Percentiles rank a stretch among this genome's conserved stretches.
Conservation (phyloP, 2,797 vertebrate species). For the Notoglanidium macrostoma region DNA sequence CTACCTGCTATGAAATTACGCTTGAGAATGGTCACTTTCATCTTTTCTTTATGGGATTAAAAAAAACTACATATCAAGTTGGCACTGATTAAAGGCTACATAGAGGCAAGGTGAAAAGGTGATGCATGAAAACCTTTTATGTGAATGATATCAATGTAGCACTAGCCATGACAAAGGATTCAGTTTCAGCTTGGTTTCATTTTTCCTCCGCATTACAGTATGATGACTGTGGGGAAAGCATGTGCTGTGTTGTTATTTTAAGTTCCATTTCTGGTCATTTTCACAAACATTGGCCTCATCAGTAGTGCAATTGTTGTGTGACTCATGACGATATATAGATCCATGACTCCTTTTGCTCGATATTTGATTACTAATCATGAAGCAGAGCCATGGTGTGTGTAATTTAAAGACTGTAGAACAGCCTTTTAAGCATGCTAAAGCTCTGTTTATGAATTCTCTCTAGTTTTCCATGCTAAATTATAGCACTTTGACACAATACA, state of each 20-base stretch:
- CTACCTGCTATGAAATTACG: constrained; percentile 19
- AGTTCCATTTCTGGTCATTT: constrained; percentile 37
- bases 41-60: not conserved
- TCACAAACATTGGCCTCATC: constrained; percentile 37
- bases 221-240: not conserved
- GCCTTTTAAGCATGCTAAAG: not conserved
- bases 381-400: constrained; percentile 20
- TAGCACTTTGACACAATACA: not conserved
- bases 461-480: not conserved
- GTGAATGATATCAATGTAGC: constrained; percentile 18
- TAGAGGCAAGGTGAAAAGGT: constrained; percentile 12
- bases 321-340: constrained; percentile 47
- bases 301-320: constrained; percentile 38
- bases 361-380: constrained; percentile 42
- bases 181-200: constrained; percentile 1
- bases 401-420: not conserved
- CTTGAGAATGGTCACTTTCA: constrained; percentile 13
- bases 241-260: constrained; percentile 5
- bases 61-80: not conserved
- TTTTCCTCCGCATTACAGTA: not conserved
- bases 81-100: constrained; percentile 14
- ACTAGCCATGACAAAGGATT: constrained; percentile 8
- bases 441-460: not conserved
- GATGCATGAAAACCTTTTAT: constrained; percentile 10
- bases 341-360: constrained; percentile 35